Conservation (phyloP, 2,113 vertebrate genomes). For the Crotalus horridus region DNA sequence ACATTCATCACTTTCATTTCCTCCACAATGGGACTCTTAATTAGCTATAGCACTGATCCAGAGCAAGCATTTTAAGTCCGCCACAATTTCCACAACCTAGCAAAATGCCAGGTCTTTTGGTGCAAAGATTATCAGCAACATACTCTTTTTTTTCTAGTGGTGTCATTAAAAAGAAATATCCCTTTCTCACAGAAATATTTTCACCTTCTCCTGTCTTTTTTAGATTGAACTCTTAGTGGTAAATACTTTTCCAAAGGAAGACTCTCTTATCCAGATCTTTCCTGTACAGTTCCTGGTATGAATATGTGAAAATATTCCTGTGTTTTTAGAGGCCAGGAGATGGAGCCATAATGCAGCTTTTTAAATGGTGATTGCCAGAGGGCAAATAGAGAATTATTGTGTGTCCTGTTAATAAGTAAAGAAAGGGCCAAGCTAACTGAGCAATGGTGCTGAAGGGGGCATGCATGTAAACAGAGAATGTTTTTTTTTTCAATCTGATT, state of each 20-base stretch:
- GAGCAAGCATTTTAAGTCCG: not conserved
- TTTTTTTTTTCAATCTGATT: not conserved
- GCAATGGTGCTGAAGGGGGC: accelerated
- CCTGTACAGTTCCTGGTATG: not conserved
- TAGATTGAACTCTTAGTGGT: accelerated
- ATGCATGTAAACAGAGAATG: not conserved
- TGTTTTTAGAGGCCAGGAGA: conserved; percentile 24
- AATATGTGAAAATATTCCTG: not conserved
- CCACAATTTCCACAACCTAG: not conserved
- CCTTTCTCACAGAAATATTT: not conserved
- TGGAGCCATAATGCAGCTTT: not conserved
- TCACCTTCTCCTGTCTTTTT: not conserved
- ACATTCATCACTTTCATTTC: not conserved
- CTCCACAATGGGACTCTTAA: not conserved
- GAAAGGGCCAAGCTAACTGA: not conserved
- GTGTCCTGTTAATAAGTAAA: not conserved
- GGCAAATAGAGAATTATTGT: not conserved
- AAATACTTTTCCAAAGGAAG: not conserved
- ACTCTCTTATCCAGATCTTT: not conserved
- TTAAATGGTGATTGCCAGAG: accelerated
- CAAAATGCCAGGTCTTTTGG: not conserved
- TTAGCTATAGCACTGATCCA: not conserved
- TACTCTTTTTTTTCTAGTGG: not conserved
- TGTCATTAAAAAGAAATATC: not conserved
- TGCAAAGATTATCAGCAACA: not conserved